Base-by-base conservation (phyloP, 2,797 vertebrate species). In the Sebastes steindachneri region DNA sequence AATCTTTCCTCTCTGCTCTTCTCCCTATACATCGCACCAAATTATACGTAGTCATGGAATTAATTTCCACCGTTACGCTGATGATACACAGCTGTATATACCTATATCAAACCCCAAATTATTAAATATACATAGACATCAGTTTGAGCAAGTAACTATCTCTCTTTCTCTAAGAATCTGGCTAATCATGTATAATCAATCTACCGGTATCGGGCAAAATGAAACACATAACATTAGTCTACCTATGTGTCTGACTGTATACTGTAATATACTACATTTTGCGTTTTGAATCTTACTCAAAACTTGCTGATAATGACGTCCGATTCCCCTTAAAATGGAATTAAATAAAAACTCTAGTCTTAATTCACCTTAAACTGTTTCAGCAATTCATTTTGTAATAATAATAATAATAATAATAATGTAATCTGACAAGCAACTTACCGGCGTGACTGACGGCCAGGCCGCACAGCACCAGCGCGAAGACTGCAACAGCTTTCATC, bases 401-500 rank as follows among this genome's bases (percentile, higher is more conserved):
- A 45, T 15, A 45, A 45, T 17, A 45, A 12, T 14, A 31, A 35
- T 41, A 41, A 41, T 15, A 41, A 41, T 15, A 41, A 15, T 41
- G 14, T 45, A 45, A 15, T 45, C 14, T 45, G 41, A 17, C 41
- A 9, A 19, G 45, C 15, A 29, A 77, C 79, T 55, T 54, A 86
- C 88, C 31, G 2, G 4, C 81, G 19, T 67, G 9, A 58, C 33
- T 68, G 29, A 14, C 1, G 7, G 74, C 59, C 15, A 85, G 45
- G 53, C 25, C 53, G 19, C 69, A 78, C 64, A 83, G 41, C 77
- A 76, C 37, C 26, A 80, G 68, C 55, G 74, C 17, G 9, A 86
- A 70, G 5, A 15, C 63, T 62, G 59, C 25, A 3, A 58, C 33
- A 41, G 45, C 11, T 63, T 68, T 80, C 88, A 90, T 90, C 54